These are phyloP conservation scores for Luperina testacea DNA, from an alignment of 2,888 invertebrate genomes.

Conservation along the genomic window DNA sequence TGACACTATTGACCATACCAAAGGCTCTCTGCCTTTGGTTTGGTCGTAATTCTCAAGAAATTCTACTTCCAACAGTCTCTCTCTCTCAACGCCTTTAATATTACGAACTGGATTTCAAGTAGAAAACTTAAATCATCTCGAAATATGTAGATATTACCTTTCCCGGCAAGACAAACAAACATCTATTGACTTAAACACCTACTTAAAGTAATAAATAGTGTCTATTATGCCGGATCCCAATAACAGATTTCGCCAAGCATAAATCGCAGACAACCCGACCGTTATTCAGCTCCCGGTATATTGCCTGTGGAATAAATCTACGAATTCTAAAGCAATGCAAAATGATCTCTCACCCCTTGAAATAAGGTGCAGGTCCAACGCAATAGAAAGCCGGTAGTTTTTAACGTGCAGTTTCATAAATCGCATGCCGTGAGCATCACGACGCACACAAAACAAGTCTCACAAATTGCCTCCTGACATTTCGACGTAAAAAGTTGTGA, in stretches of 20 bases:
- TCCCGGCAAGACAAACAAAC: conserved; percentile 43
- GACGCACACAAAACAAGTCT: conserved; percentile 76
- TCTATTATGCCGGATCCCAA: conserved; percentile 73
- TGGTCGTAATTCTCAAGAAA: background rate
- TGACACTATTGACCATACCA: background rate
- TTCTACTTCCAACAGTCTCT: conserved; percentile 15
- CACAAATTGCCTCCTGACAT: conserved; percentile 76
- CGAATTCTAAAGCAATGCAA: conserved; percentile 52
- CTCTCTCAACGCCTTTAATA: background rate
- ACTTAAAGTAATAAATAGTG: conserved; percentile 69
- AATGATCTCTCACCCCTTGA: conserved; percentile 48
- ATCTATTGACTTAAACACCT: conserved; percentile 61
- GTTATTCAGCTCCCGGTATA: conserved; percentile 75
- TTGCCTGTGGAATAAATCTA: conserved; percentile 72
- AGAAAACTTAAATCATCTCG: conserved; percentile 1
- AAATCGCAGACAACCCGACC: conserved; percentile 75
- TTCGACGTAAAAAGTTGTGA: conserved; percentile 74
- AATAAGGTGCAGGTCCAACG: conserved; percentile 55
- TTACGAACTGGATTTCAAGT: conserved; percentile 10
- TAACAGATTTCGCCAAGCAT: conserved; percentile 78
- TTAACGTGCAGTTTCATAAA: conserved; percentile 78
- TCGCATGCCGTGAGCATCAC: conserved; percentile 70
- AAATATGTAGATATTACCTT: conserved; percentile 40
- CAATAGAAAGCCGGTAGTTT: conserved; percentile 64
- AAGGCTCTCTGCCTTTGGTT: too few species aligned